Evolutionary conservation across 1,140 invertebrate species (phyloP), one percentile per base, ranked within the genome.

Genomic region (Harpegnathos saltator): DNA sequence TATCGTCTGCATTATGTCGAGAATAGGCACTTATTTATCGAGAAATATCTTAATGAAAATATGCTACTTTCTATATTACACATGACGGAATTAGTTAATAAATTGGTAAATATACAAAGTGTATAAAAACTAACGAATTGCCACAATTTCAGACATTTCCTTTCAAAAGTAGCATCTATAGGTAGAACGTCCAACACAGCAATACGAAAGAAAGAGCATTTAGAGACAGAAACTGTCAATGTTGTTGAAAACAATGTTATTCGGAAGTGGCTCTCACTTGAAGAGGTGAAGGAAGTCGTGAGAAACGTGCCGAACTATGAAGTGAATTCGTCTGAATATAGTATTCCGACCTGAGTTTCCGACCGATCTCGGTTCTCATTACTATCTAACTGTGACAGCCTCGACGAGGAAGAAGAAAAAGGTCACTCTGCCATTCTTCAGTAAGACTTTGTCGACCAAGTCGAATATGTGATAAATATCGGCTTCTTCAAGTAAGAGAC

Each of bases 401-500:
- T 58, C 84, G 82, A 59, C 75, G 26, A 22, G 58, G 22, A n/a
- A 82, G 61, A 66, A 84, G 68, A 58, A 84, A 83, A 84, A 17
- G 33, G 14, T 44, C 52, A 12, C 50, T 19, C 15, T 91, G 1
- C 87, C 87, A 0, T 95, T 95, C 77, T 96, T 96, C 61, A 88
- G 94, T 1, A 96, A 96, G 83, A 82, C 90, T 0, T 83, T 95
- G 0, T 95, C 0, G 83, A 80, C 0, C 91, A 92, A 66, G 93
- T 92, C 62, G 89, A 93, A 12, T 95, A 95, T 58, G 77, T 96
- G 3, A 90, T 93, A 50, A 90, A 94, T 14, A 94, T 93, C 66
- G 93, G 94, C 0, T 94, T 94, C 0, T 96, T 96, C 80, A 66
- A 93, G 44, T 94, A 95, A 66, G 95, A 96, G 87, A 91, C 91